Evolutionary conservation across 1,140 invertebrate genomes (phyloP).

Genomic region (Rhopalosiphum maidis): DNA sequence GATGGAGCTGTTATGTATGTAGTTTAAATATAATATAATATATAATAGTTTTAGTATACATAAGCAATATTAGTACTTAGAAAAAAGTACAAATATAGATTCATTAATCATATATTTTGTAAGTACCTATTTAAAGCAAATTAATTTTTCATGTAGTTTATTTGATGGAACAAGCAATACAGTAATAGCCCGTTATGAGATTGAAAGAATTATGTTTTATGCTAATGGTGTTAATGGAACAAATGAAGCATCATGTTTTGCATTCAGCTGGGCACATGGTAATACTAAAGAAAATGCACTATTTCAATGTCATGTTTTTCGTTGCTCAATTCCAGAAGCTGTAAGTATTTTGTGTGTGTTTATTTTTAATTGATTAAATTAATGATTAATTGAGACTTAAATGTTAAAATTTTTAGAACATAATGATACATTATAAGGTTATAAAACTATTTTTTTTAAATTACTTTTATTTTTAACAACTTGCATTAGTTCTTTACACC

Average conservation of each 20-base stretch:
- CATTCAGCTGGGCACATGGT: slow-evolving; percentile 95
- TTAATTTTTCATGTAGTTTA: slow-evolving; percentile 69
- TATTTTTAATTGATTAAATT: not conserved
- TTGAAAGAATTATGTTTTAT: slow-evolving; percentile 94
- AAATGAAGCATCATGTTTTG: slow-evolving; percentile 89
- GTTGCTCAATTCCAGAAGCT: slow-evolving; percentile 96
- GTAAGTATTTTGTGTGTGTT: slow-evolving; percentile 70
- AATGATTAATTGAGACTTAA: not conserved
- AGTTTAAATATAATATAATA: slow-evolving; percentile 33
- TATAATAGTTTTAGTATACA: too few relatives aligned
- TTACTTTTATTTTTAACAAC: not conserved
- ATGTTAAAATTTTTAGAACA: not conserved
- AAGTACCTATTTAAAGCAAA: not conserved
- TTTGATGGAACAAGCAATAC: slow-evolving; percentile 84
- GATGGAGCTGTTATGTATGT: slow-evolving; percentile 82
- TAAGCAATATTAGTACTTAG: not conserved
- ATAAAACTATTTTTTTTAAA: not conserved
- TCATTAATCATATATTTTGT: not conserved
- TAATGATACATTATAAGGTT: not conserved
- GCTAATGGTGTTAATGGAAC: slow-evolving; percentile 87
- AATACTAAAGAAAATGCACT: slow-evolving; percentile 86
- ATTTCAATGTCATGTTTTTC: slow-evolving; percentile 96
- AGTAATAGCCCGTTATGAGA: slow-evolving; percentile 88
- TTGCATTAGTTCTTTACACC: not conserved
- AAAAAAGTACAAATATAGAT: not conserved